Evolutionary conservation across 1,140 invertebrate genomes (phyloP).

Genomic region (Pachypeltis micranthus): DNA sequence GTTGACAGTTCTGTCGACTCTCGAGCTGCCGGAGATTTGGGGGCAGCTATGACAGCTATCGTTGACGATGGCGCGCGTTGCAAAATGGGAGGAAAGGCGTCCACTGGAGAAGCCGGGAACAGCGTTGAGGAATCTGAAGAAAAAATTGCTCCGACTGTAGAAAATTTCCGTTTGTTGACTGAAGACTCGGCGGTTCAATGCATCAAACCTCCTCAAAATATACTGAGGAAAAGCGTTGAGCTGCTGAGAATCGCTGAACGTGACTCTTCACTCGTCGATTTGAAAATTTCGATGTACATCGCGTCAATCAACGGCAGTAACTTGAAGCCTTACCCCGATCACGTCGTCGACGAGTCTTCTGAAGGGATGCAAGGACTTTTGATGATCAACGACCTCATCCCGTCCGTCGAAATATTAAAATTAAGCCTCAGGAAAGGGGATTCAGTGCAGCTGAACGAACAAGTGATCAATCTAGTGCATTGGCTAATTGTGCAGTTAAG

Average conservation of each 20-base stretch:
- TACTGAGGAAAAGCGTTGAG: not conserved
- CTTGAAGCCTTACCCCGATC: not conserved
- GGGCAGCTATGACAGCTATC: no score
- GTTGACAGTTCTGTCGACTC: no score
- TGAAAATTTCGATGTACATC: constrained; percentile 9
- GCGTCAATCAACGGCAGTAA: not conserved
- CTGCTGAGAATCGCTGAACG: not conserved
- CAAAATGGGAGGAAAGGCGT: no score
- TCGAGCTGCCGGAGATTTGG: no score
- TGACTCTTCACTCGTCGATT: not conserved
- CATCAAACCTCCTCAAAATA: no score
- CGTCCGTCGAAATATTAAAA: constrained; percentile 5
- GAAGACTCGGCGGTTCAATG: no score
- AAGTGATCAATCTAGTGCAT: not conserved
- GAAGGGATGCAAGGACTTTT: not conserved
- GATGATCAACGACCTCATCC: not conserved
- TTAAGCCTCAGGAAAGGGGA: not conserved
- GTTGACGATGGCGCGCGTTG: no score
- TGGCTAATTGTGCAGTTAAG: constrained; percentile 2
- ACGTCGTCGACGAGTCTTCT: not conserved
- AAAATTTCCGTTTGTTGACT: no score
- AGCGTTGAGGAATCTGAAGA: no score
- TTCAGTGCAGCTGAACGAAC: not conserved
- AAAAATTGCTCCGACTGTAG: no score
- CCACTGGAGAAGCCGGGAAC: no score